Evolutionary conservation across 1,140 invertebrate genomes (phyloP).

Genomic region (Microplitis mediator): DNA sequence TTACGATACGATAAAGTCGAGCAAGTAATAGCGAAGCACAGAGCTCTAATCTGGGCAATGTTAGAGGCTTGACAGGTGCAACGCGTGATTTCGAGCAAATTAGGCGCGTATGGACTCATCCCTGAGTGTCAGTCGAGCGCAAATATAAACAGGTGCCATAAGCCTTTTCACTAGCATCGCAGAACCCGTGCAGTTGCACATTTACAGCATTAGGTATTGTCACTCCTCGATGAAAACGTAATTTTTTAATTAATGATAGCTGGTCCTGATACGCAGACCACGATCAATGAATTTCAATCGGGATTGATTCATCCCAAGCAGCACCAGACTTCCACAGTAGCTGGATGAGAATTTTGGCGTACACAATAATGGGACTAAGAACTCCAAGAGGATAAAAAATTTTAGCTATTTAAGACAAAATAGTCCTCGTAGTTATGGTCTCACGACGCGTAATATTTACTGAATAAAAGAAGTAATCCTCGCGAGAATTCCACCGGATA

Average conservation of each 20-base stretch:
- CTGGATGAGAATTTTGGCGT: constrained; percentile 45
- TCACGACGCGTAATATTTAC: constrained; percentile 56
- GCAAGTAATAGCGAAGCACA: constrained; percentile 3
- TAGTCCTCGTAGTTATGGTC: constrained; percentile 23
- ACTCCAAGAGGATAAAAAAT: constrained; percentile 24
- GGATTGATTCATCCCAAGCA: constrained; percentile 43
- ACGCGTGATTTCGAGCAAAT: constrained; percentile 26
- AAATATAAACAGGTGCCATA: constrained; percentile 46
- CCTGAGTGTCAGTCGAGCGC: background rate
- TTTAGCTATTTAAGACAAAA: constrained; percentile 20
- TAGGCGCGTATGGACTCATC: background rate
- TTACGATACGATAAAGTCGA: background rate
- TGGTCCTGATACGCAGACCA: constrained; percentile 35
- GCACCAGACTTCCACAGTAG: constrained; percentile 35
- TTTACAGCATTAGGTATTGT: background rate
- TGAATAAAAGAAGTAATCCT: constrained; percentile 48
- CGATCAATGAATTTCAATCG: background rate
- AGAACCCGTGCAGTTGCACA: constrained; percentile 48
- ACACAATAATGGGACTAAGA: constrained; percentile 40
- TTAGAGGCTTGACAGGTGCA: constrained; percentile 13
- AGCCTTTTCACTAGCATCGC: constrained; percentile 44
- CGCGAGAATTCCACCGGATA: constrained; percentile 40
- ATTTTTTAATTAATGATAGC: constrained; percentile 4
- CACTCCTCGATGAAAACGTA: constrained; percentile 14
- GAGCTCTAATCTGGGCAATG: constrained; percentile 19